Percentiles rank a stretch among this genome's conserved stretches.
Conservation (phyloP, 2,888 invertebrate genomes). For the Eugnorisma glareosa region DNA sequence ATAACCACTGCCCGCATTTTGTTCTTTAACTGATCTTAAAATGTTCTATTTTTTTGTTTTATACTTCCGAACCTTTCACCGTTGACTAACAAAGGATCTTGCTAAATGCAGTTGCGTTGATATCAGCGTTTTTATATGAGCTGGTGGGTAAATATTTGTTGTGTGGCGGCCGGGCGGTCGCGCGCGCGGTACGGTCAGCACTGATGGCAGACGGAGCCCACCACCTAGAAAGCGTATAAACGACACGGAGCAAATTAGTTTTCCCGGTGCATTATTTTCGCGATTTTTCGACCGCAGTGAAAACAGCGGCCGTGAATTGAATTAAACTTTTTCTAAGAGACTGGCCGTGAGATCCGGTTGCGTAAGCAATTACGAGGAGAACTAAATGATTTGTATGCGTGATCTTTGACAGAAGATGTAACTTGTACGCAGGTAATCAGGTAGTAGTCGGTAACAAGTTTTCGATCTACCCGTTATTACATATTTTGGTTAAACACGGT, state of each 20-base stretch:
- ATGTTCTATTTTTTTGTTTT: slow-evolving; percentile 82
- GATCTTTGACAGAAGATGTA: slow-evolving; percentile 56
- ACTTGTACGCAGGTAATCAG: slow-evolving; percentile 40
- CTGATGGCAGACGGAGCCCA: slow-evolving; percentile 72
- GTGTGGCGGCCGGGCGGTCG: slow-evolving; percentile 75
- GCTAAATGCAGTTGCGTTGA: slow-evolving; percentile 73
- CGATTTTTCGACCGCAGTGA: slow-evolving; percentile 81
- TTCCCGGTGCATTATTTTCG: slow-evolving; percentile 78
- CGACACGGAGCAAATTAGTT: slow-evolving; percentile 76
- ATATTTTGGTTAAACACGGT: not conserved
- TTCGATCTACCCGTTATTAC: slow-evolving; percentile 24
- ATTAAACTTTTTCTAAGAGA: slow-evolving; percentile 73
- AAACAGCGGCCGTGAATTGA: slow-evolving; percentile 84
- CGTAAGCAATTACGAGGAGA: slow-evolving; percentile 71
- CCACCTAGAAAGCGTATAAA: slow-evolving; percentile 85
- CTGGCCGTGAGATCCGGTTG: slow-evolving; percentile 75
- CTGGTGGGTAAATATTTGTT: slow-evolving; percentile 76
- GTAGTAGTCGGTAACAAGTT: slow-evolving; percentile 3
- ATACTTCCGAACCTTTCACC: slow-evolving; percentile 84
- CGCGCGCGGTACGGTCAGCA: slow-evolving; percentile 75
- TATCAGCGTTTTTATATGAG: slow-evolving; percentile 75
- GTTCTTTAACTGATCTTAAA: slow-evolving; percentile 74
- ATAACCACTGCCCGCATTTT: slow-evolving; percentile 80
- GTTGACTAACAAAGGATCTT: slow-evolving; percentile 78
- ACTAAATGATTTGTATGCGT: slow-evolving; percentile 58